A percentile compares a stretch with the other conserved stretches of the same genome.
Evolutionary conservation across 2,888 invertebrate species (phyloP).

Genomic region (Erebia aethiops): DNA sequence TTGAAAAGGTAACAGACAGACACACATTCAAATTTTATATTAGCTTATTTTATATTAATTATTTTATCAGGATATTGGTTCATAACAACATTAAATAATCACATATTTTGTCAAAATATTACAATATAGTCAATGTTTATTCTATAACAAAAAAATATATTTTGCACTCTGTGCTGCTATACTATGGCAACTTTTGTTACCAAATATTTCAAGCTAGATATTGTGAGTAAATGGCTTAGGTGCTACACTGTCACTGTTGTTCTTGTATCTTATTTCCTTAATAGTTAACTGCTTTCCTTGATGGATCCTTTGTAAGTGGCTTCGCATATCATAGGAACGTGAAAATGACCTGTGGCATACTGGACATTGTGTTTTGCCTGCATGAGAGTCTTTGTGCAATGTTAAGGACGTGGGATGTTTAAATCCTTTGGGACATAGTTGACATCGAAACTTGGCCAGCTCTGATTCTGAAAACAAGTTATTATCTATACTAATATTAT

Average conservation of each 20-base stretch:
- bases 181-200: conserved; percentile 41
- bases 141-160: conserved; percentile 4
- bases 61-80: no score
- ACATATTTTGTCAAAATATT: conserved; percentile 8
- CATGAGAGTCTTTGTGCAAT: conserved; percentile 84
- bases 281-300: conserved; percentile 80
- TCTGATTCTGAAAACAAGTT: conserved; percentile 76
- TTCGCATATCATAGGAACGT: conserved; percentile 84
- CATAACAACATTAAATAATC: not conserved
- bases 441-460: conserved; percentile 83
- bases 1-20: no score
- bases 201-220: conserved; percentile 56
- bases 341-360: conserved; percentile 85
- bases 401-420: conserved; percentile 85
- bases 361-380: conserved; percentile 85
- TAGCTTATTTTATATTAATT: no score
- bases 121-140: not conserved
- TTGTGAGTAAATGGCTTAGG: conserved; percentile 73
- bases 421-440: conserved; percentile 85
- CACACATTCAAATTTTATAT: no score
- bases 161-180: conserved; percentile 55
- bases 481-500: no score
- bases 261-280: conserved; percentile 77
- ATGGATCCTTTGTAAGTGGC: conserved; percentile 84
- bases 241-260: conserved; percentile 64